Evolutionary conservation across 2,888 invertebrate species (phyloP).

Genomic region (Agonopterix subpropinquella): DNA sequence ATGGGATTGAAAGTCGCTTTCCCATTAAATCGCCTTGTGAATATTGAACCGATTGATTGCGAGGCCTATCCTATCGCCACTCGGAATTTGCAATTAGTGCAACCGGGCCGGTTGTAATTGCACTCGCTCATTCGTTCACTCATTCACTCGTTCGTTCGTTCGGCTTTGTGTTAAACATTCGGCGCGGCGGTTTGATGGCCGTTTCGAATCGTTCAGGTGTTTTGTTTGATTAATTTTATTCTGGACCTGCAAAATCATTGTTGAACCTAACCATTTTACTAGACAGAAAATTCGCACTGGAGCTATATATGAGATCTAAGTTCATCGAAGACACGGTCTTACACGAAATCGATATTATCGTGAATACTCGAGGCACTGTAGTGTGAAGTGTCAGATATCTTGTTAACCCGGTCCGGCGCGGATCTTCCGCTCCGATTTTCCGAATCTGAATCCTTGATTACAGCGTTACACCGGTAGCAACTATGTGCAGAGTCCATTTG

Average conservation of each 20-base stretch:
- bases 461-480: not conserved
- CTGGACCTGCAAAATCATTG: no score
- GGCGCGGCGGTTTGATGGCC: not conserved
- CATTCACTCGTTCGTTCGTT: conserved; percentile 3
- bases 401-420: no score
- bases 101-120: conserved; percentile 39
- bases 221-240: not conserved
- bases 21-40: conserved; percentile 22
- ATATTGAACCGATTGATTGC: conserved; percentile 34
- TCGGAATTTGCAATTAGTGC: conserved; percentile 50
- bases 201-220: not conserved
- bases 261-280: no score
- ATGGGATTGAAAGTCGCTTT: conserved; percentile 2
- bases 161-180: conserved; percentile 1
- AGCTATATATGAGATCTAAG: no score
- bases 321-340: no score
- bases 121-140: conserved; percentile 22
- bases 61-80: conserved; percentile 23
- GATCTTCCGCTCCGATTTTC: not conserved
- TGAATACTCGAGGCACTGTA: no score
- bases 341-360: no score
- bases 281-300: no score
- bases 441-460: not conserved
- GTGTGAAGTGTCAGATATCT: no score
- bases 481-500: no score